Base-by-base conservation (phyloP, 2,113 vertebrate genomes). In the Paradisaea rubra region DNA sequence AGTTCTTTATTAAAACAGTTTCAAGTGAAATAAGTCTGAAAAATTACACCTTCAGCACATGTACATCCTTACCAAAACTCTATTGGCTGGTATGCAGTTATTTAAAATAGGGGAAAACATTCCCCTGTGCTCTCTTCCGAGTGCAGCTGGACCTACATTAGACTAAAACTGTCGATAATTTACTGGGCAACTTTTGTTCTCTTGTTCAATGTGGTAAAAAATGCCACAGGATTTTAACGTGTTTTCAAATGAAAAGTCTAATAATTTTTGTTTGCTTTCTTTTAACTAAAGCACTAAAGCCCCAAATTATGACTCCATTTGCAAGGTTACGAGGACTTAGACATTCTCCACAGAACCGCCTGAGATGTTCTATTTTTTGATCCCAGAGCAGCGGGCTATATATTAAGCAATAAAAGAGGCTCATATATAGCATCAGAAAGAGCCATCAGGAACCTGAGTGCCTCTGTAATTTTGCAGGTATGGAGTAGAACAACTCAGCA, bases 1-100 rank as follows among this genome's bases (percentile, higher is more conserved):
- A 28, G 70, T 70, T 94, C 72, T 86, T 94, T 50, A 70, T 45
- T 41, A 91, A 91, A 95, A 73, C 72, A 50, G 61, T 83, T 92
- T 86, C 27, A 63, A 42, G 35, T 5, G 3, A 93, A 72, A 7
- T 23, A 30, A 69, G 53, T 59, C 78, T 80, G 88, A 73, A 59
- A 85, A 69, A 47, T 7, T 74, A 60, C 44, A 65, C 24, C 73
- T 92, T 27, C 56, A 82, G 44, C 28, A 93, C 5, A 11, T 1
- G 31, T 7, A 33, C 5, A 15, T 33, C n/a, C 33, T 73, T 42
- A 39, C 13, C 60, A 68, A 6, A 63, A 11, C 3, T 35, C 53
- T 56, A 11, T 2, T 74, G 56, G 68, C 31, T 35, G 81, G 86
- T 74, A 77, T 39, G 60, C 28, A 37, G 39, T 35, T 86, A 80